Percentiles rank a stretch among this genome's conserved stretches.
These are phyloP conservation scores for Aphelenchoides bicaudatus DNA, from an alignment of 2,888 invertebrate genomes.

Conservation along the genomic window DNA sequence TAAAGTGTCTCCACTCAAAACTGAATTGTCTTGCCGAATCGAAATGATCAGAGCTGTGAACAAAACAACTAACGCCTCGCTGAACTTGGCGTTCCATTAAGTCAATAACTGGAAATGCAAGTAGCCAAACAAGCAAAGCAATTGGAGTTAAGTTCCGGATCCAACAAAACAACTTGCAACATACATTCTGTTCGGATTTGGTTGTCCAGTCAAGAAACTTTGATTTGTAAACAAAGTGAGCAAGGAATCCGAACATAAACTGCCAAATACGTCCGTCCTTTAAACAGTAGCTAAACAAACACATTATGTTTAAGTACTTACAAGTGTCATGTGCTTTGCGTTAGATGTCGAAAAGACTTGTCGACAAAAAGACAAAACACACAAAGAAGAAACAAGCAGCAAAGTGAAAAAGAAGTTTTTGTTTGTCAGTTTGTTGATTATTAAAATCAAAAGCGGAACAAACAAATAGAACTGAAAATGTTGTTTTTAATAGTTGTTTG, in stretches of 20 bases:
- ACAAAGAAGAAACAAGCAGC: too few species aligned
- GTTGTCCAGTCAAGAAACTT: slow-evolving; percentile 11
- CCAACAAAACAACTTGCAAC: too few species aligned
- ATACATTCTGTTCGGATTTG: too few species aligned
- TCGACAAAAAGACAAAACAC: slow-evolving; percentile 2
- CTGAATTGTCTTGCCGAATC: neutral
- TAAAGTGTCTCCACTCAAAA: neutral
- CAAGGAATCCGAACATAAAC: slow-evolving; percentile 13
- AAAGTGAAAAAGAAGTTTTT: too few species aligned
- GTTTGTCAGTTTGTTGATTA: neutral
- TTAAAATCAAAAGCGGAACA: neutral
- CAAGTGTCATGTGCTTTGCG: neutral
- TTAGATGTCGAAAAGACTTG: neutral
- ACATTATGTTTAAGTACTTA: too few species aligned
- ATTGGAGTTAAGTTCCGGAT: too few species aligned
- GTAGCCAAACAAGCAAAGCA: too few species aligned
- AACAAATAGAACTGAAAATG: neutral
- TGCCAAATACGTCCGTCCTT: slow-evolving; percentile 9
- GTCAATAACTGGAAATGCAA: too few species aligned
- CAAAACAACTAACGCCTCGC: neutral
- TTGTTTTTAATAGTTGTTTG: too few species aligned
- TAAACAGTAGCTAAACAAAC: too few species aligned
- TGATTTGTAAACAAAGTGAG: slow-evolving; percentile 2
- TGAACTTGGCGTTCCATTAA: slow-evolving; percentile 8
- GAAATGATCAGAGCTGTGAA: neutral